phyloP scores from a whole-genome alignment of 2,797 vertebrate species.

The Hybognathus amarus region DNA sequence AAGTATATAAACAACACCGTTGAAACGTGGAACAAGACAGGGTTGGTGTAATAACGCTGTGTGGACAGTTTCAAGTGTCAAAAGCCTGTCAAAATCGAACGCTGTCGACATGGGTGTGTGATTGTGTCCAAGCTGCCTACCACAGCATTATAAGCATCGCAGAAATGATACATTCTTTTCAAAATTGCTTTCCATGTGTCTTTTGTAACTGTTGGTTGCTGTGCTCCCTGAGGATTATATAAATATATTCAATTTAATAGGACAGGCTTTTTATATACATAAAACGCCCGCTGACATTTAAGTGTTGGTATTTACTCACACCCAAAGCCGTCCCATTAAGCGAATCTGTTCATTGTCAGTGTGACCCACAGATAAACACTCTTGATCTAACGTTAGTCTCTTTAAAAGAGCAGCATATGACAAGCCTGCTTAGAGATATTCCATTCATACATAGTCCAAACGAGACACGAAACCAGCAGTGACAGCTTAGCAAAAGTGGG shows the following conservation, averaged over 20 bases:
- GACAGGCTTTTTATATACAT: background rate
- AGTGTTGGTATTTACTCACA: slow-evolving; percentile 21
- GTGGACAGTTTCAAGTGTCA: slow-evolving; percentile 12
- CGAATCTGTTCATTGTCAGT: background rate
- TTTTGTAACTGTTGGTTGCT: background rate
- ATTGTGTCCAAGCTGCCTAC: slow-evolving; percentile 3
- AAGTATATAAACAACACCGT: slow-evolving; percentile 16
- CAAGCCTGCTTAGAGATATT: slow-evolving; percentile 11
- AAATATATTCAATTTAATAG: background rate
- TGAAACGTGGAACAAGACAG: background rate
- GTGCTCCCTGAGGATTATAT: background rate
- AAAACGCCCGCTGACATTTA: slow-evolving; percentile 14
- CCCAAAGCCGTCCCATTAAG: slow-evolving; percentile 13
- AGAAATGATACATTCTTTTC: background rate
- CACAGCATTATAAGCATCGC: background rate
- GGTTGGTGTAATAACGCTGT: background rate
- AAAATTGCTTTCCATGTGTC: background rate
- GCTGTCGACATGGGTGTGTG: slow-evolving; percentile 9
- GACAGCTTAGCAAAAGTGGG: slow-evolving; percentile 31
- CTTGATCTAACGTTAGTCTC: background rate
- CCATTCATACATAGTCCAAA: background rate
- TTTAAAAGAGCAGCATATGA: background rate
- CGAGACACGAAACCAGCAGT: background rate
- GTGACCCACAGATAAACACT: slow-evolving; percentile 23
- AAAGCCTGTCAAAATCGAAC: slow-evolving; percentile 12